phyloP scores from a whole-genome alignment of 2,113 vertebrate species.

The Gasterosteus aculeatus region DNA sequence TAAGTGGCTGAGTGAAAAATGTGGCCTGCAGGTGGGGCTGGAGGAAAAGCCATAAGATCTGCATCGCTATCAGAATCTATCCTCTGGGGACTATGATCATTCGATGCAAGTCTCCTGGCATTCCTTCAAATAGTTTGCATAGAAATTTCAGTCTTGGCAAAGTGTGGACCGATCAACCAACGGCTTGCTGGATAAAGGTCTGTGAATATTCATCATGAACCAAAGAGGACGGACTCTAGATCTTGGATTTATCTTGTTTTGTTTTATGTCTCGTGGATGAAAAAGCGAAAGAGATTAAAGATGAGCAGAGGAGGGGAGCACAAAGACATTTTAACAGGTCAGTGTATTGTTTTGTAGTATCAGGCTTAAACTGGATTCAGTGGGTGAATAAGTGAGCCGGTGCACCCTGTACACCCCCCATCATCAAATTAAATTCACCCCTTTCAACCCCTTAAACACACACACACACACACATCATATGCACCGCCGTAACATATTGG shows the following conservation, averaged over 20 bases:
- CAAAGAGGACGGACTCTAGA: neutral
- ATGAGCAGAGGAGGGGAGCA: conserved; percentile 4
- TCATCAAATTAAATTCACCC: conserved; percentile 75
- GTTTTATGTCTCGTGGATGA: conserved; percentile 20
- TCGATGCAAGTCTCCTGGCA: neutral
- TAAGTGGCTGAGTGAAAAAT: neutral
- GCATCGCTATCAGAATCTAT: neutral
- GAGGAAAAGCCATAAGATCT: neutral
- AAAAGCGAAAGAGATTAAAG: conserved; percentile 67
- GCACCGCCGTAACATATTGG: conserved; percentile 48
- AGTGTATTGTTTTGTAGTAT: conserved; percentile 57
- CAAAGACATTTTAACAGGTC: conserved; percentile 58
- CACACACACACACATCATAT: conserved; percentile 17
- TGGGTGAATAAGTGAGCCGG: conserved; percentile 48
- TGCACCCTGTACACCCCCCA: conserved; percentile 35
- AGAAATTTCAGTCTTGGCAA: neutral
- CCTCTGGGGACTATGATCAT: neutral
- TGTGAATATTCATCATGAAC: neutral
- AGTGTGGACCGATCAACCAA: neutral
- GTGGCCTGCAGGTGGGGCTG: neutral
- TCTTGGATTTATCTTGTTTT: conserved; percentile 22
- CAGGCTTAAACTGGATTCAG: conserved; percentile 63
- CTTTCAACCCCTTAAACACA: conserved; percentile 8
- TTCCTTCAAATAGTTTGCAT: neutral
- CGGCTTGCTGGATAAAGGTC: neutral